A percentile compares a stretch with the other conserved stretches of the same genome.
Conservation (phyloP, 2,888 invertebrate species). For the Onchidella celtica region DNA sequence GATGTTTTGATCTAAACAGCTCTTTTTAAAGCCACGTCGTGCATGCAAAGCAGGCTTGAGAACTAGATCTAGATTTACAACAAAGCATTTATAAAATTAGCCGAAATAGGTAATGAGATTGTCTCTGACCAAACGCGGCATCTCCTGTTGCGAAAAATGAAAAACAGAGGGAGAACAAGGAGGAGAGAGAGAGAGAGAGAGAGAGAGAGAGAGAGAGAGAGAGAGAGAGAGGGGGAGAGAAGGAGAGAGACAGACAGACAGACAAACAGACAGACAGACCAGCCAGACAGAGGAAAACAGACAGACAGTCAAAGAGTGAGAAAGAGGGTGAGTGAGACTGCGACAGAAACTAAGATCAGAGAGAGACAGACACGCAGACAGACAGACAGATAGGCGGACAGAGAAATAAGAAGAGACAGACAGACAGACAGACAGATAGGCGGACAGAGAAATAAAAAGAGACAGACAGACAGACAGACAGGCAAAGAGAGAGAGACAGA, state of each 20-base stretch:
- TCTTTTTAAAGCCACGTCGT: too few species aligned
- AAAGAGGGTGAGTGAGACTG: background rate
- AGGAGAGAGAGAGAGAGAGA: background rate
- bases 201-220: background rate
- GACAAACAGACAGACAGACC: background rate
- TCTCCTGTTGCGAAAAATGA: too few species aligned
- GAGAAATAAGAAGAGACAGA: background rate
- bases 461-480: background rate
- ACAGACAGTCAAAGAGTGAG: background rate
- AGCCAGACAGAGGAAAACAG: background rate
- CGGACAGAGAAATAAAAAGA: background rate
- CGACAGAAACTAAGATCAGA: too few species aligned
- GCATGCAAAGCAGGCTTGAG: too few species aligned
- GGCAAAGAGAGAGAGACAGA: background rate
- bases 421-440: background rate
- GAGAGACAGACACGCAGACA: too few species aligned
- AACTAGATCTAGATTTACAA: too few species aligned
- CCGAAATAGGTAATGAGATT: too few species aligned
- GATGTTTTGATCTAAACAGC: too few species aligned
- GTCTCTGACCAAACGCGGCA: too few species aligned
- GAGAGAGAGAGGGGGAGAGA: background rate
- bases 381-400: background rate
- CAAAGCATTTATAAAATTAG: too few species aligned
- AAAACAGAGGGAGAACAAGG: too few species aligned
- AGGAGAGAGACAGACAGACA: background rate